A percentile compares a stretch with the other conserved stretches of the same genome.
Evolutionary conservation across 2,797 vertebrate species (phyloP).

Genomic region (Chiroxiphia lanceolata): DNA sequence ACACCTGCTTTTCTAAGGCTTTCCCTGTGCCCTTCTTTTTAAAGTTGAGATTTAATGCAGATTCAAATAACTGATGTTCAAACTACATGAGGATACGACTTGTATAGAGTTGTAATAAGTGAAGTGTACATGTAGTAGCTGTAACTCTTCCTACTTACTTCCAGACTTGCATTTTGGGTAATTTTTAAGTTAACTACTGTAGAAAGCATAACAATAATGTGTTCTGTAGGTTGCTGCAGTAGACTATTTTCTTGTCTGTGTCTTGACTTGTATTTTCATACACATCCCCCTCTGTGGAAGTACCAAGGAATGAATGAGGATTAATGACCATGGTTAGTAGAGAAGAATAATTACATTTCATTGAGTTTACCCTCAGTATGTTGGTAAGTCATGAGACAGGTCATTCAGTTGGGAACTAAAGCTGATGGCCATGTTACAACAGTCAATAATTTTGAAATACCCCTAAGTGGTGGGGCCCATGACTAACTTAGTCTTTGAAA

Average conservation of each 20-base stretch:
- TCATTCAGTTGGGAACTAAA: background rate
- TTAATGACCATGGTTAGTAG: background rate
- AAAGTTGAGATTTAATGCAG: background rate
- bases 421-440: background rate
- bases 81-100: background rate
- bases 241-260: background rate
- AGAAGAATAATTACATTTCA: background rate
- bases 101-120: background rate
- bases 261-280: background rate
- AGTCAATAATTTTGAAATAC: background rate
- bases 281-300: accelerated
- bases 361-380: background rate
- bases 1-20: background rate
- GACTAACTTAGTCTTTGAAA: background rate
- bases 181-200: background rate
- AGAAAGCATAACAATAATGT: background rate
- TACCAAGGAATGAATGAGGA: background rate
- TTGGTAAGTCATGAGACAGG: background rate
- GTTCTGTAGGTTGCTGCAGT: background rate
- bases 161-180: background rate
- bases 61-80: background rate
- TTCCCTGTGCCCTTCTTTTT: background rate
- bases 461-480: background rate
- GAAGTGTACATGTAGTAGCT: background rate
- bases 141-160: background rate